Conservation (phyloP, 2,797 vertebrate genomes). For the Hypotaenidia okinawae region DNA sequence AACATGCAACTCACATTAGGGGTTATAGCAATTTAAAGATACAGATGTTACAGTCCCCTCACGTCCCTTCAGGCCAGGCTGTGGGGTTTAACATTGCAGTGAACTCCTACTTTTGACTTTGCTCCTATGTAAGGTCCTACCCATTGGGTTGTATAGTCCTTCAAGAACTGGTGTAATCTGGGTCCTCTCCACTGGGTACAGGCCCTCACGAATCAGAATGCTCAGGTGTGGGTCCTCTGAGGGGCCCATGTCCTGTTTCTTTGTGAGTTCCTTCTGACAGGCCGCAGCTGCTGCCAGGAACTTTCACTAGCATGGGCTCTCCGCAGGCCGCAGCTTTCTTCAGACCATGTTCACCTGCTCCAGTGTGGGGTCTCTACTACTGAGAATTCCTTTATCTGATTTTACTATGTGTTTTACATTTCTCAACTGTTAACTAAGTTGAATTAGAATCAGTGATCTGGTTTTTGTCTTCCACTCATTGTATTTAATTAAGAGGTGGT, state of each 20-base stretch:
- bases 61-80: background rate
- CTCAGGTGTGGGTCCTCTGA: rapidly evolving
- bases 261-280: background rate
- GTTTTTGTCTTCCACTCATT: background rate
- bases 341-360: background rate
- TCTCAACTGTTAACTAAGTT: background rate
- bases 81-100: background rate
- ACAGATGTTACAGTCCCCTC: background rate
- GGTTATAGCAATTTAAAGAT: background rate
- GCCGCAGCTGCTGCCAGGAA: too few species aligned
- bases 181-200: background rate
- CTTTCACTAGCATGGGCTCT: background rate
- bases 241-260: background rate
- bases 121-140: rapidly evolving
- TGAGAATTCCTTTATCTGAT: background rate
- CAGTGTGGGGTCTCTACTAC: background rate
- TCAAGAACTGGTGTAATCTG: background rate
- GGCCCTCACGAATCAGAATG: background rate
- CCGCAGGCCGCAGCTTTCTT: background rate
- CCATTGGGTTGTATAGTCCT: background rate
- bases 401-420: background rate
- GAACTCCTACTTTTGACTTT: background rate
- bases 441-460: background rate
- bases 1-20: background rate
- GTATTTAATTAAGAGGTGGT: background rate